Percentiles rank a stretch among this genome's conserved stretches.
Conservation (phyloP, 2,113 vertebrate species). For the Rhineura floridana region DNA sequence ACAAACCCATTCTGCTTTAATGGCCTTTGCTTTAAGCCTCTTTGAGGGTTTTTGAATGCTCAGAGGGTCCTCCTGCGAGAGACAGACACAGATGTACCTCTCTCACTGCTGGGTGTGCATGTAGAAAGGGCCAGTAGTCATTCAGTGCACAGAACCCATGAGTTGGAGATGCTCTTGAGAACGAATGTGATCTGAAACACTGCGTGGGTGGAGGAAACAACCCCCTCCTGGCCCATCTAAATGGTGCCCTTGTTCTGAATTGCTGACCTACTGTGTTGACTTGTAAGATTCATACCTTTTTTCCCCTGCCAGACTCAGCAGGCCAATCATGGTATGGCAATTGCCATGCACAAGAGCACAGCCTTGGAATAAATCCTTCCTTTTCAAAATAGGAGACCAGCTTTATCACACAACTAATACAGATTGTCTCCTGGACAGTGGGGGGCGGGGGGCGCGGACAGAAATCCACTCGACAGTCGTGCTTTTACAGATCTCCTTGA, state of each 20-base stretch:
- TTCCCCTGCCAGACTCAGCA: not conserved
- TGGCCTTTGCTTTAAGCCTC: not conserved
- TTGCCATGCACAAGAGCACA: not conserved
- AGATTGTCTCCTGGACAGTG: slow-evolving; percentile 32
- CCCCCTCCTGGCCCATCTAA: not conserved
- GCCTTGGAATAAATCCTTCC: slow-evolving; percentile 30
- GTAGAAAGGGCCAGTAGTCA: not conserved
- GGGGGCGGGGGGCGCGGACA: not conserved
- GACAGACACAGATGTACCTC: not conserved
- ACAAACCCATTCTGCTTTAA: no score
- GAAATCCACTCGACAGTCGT: slow-evolving; percentile 34
- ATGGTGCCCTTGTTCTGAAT: not conserved
- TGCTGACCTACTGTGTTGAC: not conserved
- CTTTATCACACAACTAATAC: slow-evolving; percentile 46
- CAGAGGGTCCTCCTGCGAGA: not conserved
- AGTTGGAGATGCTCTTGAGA: not conserved
- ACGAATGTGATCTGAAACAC: not conserved
- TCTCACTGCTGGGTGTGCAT: not conserved
- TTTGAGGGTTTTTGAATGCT: not conserved
- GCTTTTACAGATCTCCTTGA: slow-evolving; percentile 8
- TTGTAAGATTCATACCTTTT: not conserved
- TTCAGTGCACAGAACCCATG: not conserved
- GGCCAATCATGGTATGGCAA: not conserved
- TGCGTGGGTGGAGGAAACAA: not conserved
- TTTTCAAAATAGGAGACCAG: slow-evolving; percentile 29